Evolutionary conservation across 1,140 invertebrate genomes (phyloP).

Genomic region (Fopius arisanus): DNA sequence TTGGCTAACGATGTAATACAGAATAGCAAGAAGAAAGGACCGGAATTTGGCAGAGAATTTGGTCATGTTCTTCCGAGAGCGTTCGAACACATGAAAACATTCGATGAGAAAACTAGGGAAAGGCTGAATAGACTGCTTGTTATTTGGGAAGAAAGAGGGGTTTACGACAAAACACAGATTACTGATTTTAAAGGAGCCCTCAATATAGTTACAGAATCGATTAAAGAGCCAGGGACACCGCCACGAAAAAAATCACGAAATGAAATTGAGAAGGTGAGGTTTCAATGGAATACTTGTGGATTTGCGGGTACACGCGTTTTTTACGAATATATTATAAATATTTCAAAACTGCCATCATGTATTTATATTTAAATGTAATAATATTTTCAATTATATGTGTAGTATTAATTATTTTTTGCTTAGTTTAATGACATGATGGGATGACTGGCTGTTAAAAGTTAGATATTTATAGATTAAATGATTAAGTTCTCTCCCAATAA

Average conservation of each 20-base stretch:
- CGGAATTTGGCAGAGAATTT: slow-evolving; percentile 93
- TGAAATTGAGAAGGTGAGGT: slow-evolving; percentile 54
- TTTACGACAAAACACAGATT: slow-evolving; percentile 84
- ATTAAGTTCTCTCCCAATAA: too few species aligned
- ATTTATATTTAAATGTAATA: too few species aligned
- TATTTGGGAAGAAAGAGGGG: slow-evolving; percentile 92
- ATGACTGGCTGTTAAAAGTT: too few species aligned
- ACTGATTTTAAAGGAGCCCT: slow-evolving; percentile 75
- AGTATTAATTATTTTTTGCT: too few species aligned
- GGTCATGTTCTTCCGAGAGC: slow-evolving; percentile 78
- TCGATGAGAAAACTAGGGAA: slow-evolving; percentile 79
- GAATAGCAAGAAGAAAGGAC: slow-evolving; percentile 97
- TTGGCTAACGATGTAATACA: slow-evolving; percentile 99
- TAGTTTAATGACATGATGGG: too few species aligned
- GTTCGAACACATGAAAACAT: slow-evolving; percentile 81
- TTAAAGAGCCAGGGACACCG: slow-evolving; percentile 61
- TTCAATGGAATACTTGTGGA: too few species aligned
- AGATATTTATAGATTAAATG: too few species aligned
- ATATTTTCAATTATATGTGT: too few species aligned
- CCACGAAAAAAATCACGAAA: slow-evolving; percentile 61
- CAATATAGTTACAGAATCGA: slow-evolving; percentile 43
- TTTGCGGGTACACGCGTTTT: too few species aligned
- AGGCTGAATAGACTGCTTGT: slow-evolving; percentile 82
- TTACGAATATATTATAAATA: too few species aligned
- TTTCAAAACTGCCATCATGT: too few species aligned